phyloP scores from a whole-genome alignment of 2,113 vertebrate genomes.

The Lipophrys pholis region DNA sequence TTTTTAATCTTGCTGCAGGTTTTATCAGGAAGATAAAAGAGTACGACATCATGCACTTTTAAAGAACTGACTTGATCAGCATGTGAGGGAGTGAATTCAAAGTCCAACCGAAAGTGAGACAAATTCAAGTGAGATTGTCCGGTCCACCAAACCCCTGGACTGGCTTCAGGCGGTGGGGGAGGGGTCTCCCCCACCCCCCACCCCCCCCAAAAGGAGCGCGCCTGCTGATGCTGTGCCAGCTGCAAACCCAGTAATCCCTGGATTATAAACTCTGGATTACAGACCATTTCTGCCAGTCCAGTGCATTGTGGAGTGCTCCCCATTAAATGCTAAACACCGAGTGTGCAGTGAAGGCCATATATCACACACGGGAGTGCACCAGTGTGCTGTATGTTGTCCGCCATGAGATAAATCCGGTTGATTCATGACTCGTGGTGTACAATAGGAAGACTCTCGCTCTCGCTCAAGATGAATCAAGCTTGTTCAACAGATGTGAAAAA shows the following conservation, averaged over 20 bases:
- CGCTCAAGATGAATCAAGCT: not conserved
- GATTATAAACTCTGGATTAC: constrained; percentile 84
- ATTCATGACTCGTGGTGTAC: not conserved
- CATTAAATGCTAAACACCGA: constrained; percentile 40
- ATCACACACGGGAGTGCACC: not conserved
- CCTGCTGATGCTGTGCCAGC: constrained; percentile 72
- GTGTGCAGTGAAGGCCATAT: constrained; percentile 11
- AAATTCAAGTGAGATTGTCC: constrained; percentile 5
- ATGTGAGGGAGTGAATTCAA: not conserved
- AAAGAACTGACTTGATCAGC: not conserved
- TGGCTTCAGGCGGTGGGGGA: constrained; percentile 62
- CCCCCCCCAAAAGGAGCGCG: constrained; percentile 49
- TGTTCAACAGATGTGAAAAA: not conserved
- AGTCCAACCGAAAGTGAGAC: constrained; percentile 35
- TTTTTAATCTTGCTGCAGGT: not conserved
- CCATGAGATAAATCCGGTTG: constrained; percentile 1
- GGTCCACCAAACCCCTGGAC: constrained; percentile 48
- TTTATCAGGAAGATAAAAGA: no score
- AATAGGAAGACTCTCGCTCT: not conserved
- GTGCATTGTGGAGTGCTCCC: constrained; percentile 63
- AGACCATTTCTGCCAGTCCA: constrained; percentile 69
- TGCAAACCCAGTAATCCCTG: constrained; percentile 83
- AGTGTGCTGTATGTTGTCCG: not conserved
- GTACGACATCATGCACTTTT: not conserved
- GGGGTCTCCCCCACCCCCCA: constrained; percentile 46